These are phyloP conservation scores for Lichenostomus cassidix DNA, from an alignment of 2,113 vertebrate species.

Conservation along the genomic window DNA sequence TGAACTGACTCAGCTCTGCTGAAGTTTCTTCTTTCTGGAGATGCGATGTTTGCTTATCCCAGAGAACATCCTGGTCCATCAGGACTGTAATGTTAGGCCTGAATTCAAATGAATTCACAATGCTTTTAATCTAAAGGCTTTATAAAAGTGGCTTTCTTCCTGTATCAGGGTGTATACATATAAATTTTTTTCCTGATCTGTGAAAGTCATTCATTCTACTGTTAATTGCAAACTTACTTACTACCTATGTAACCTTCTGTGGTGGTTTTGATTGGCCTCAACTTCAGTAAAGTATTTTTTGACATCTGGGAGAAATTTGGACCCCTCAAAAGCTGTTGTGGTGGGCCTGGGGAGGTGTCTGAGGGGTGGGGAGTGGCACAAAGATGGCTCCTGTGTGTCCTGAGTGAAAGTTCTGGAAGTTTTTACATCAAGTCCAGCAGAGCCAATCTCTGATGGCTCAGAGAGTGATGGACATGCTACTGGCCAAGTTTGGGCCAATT, in stretches of 20 bases:
- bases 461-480: too few relatives aligned
- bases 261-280: too few relatives aligned
- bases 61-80: not conserved
- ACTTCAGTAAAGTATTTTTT: too few relatives aligned
- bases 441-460: too few relatives aligned
- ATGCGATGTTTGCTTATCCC: not conserved
- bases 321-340: too few relatives aligned
- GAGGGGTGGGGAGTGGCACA: too few relatives aligned
- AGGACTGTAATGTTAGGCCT: not conserved
- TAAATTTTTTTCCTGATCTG: not conserved
- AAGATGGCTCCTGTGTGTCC: too few relatives aligned
- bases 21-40: constrained; percentile 32
- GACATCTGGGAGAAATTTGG: too few relatives aligned
- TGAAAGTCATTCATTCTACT: not conserved
- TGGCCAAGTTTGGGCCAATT: too few relatives aligned
- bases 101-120: constrained; percentile 9
- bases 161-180: not conserved
- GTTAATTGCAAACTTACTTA: not conserved
- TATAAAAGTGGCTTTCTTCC: not conserved
- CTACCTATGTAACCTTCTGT: not conserved
- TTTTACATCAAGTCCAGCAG: too few relatives aligned
- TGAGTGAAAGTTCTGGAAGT: too few relatives aligned
- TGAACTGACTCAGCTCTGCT: constrained; percentile 29
- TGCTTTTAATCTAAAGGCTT: not conserved
- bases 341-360: too few relatives aligned